A percentile compares a stretch with the other conserved stretches of the same genome.
Evolutionary conservation across 2,888 invertebrate genomes (phyloP).

Genomic region (Lymantria monacha): DNA sequence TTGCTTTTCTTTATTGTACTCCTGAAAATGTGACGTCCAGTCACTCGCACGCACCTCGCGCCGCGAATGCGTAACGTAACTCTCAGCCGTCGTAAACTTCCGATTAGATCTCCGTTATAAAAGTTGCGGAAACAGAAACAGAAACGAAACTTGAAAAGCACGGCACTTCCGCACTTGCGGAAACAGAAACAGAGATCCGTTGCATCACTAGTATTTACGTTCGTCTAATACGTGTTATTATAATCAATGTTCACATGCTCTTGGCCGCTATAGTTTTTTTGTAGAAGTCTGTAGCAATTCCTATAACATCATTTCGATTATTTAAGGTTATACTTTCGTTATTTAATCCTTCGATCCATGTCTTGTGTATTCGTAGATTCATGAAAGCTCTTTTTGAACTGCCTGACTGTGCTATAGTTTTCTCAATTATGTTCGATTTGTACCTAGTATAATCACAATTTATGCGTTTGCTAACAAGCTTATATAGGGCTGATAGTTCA

Average conservation of each 20-base stretch:
- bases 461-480: not conserved
- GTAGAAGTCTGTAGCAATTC: not conserved
- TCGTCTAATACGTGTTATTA: not conserved
- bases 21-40: no score
- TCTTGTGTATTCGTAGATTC: constrained; percentile 14
- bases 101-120: no score
- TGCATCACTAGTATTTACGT: no score
- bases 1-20: no score
- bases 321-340: not conserved
- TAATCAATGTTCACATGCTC: not conserved
- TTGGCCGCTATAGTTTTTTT: not conserved
- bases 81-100: no score
- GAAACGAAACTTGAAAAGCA: no score
- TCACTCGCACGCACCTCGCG: no score
- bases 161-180: no score
- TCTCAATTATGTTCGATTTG: not conserved
- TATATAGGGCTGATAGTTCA: not conserved
- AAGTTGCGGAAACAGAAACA: no score
- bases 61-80: no score
- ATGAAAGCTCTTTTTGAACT: constrained; percentile 4
- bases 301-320: constrained; percentile 7
- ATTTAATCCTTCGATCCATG: constrained; percentile 19
- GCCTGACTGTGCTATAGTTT: not conserved
- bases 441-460: not conserved
- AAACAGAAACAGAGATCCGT: no score